Conservation (phyloP, 2,113 vertebrate genomes). For the Mormyrus iriodes region DNA sequence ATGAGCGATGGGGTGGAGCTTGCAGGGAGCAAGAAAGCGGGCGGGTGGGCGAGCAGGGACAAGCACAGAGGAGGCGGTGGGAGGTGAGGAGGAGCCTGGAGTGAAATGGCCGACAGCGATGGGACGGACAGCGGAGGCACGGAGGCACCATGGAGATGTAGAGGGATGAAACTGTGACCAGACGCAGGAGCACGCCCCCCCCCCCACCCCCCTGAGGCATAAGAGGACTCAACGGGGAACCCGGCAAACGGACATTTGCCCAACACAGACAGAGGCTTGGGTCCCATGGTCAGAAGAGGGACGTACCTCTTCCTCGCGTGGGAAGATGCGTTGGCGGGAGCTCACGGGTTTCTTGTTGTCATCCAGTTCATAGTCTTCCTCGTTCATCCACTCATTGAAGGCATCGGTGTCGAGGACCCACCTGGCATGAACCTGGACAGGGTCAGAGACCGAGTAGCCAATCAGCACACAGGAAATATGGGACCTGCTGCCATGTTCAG, state of each 20-base stretch:
- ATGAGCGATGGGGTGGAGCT: slow-evolving; percentile 66
- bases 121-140: slow-evolving; percentile 1
- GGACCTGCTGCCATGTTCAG: no score
- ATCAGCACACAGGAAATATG: neutral
- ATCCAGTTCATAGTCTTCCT: slow-evolving; percentile 94
- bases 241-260: slow-evolving; percentile 48
- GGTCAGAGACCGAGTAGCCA: neutral
- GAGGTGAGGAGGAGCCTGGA: neutral
- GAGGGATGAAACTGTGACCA: slow-evolving; percentile 16
- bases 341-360: slow-evolving; percentile 83
- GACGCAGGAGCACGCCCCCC: slow-evolving; percentile 42
- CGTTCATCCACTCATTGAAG: slow-evolving; percentile 98
- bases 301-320: slow-evolving; percentile 86
- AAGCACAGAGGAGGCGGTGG: neutral
- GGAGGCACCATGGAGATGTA: neutral
- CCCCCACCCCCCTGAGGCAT: slow-evolving; percentile 17
- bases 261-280: neutral
- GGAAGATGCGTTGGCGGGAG: slow-evolving; percentile 81
- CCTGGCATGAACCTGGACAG: slow-evolving; percentile 78
- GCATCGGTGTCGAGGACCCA: slow-evolving; percentile 90
- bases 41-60: neutral
- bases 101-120: neutral
- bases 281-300: neutral
- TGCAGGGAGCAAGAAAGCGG: slow-evolving; percentile 34
- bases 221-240: slow-evolving; percentile 46